These are phyloP conservation scores for Cetoscarus ocellatus DNA, from an alignment of 2,797 vertebrate genomes.

Conservation along the genomic window DNA sequence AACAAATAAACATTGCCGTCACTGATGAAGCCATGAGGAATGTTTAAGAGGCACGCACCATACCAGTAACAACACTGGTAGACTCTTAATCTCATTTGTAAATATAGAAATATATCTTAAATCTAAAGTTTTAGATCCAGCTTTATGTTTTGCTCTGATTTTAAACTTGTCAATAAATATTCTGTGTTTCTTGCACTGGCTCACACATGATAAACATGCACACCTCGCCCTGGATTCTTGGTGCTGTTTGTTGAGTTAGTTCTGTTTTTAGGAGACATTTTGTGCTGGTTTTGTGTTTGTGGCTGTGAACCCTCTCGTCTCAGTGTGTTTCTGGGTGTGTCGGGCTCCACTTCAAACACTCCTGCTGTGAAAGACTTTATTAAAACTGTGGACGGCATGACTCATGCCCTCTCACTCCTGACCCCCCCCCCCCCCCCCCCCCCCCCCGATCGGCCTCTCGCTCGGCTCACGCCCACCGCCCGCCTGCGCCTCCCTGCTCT, in stretches of 20 bases:
- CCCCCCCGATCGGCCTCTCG: constrained; percentile 12
- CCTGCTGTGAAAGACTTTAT: constrained; percentile 62
- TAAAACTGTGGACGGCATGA: constrained; percentile 51
- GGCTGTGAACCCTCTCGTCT: constrained; percentile 30
- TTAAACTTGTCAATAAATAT: no score
- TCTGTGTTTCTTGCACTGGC: no score
- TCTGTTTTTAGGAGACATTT: constrained; percentile 8
- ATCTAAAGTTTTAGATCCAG: no score
- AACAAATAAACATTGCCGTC: no score
- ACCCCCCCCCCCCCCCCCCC: constrained; percentile 43
- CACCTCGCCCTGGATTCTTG: background rate
- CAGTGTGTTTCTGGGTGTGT: constrained; percentile 57
- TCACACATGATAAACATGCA: no score
- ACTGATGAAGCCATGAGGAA: no score
- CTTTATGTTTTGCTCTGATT: no score
- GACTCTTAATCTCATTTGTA: no score
- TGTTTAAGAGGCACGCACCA: no score
- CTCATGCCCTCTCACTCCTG: constrained; percentile 54
- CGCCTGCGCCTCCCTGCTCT: background rate
- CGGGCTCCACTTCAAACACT: constrained; percentile 62
- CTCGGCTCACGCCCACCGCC: background rate
- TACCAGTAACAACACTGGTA: no score
- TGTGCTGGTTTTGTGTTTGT: constrained; percentile 9
- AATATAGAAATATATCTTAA: no score
- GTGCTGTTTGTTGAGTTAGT: background rate